Base-by-base conservation (phyloP, 2,888 invertebrate genomes). In the Hirtodrosophila trivittata region DNA sequence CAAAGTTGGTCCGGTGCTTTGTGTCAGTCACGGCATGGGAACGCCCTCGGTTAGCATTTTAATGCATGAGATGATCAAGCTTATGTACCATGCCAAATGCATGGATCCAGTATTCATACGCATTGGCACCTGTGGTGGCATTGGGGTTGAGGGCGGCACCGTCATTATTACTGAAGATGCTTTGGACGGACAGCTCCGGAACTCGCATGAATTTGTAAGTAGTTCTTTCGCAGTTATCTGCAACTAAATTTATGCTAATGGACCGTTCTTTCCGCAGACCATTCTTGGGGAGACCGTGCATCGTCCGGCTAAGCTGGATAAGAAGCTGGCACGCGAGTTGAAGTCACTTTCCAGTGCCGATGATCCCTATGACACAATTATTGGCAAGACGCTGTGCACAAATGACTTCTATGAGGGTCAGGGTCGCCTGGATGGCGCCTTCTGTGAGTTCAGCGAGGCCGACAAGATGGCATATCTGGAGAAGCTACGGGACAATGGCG, bases 351-450 rank as follows among this genome's bases (percentile, higher is more conserved):
- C 95, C 0, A 94, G 94, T 80, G 30, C 63, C 18, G 95, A 95
- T 80, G 96, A 97, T 88, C 96, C 96, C 0, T 97, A 95, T 87
- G 94, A 96, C 35, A 96, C 96, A 0, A 92, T 96, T 14, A 92
- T 93, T 10, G 98, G 98, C 30, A 96, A 95, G 87, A 99, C 98
- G 0, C 94, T 98, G 94, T 97, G 98, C 91, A 95, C 98, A 1
- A 94, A 96, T 86, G 98, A 98, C 90, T 99, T 98, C 89, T 99
- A 98, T 90, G 98, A 99, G 93, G 97, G 96, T 94, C 90, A 81
- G 54, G 56, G 96, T 12, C 93, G 98, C 14, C 90, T 97, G 70
- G 98, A 98, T 89, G 98, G 98, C 0, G 97, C 97, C 0, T 97
- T 98, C 91, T 98, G 98, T 90, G 96, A 97, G 72, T 97, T 96